Percentiles rank a stretch among this genome's conserved stretches.
phyloP scores from a whole-genome alignment of 2,888 invertebrate genomes.

The Sicus ferrugineus region DNA sequence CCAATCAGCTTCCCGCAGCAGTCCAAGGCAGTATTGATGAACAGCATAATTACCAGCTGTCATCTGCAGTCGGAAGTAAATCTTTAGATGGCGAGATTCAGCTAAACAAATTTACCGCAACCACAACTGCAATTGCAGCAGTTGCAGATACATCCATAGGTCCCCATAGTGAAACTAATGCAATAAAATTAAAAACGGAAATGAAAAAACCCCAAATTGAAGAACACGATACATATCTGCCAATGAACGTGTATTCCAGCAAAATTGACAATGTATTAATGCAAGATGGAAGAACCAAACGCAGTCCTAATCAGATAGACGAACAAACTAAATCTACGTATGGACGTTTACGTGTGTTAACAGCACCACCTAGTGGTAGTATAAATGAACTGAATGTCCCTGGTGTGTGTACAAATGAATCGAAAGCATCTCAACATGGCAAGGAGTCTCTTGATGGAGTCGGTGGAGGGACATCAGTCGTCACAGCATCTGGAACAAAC shows the following conservation, averaged over 20 bases:
- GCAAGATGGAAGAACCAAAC: constrained; percentile 28
- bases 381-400: constrained; percentile 59
- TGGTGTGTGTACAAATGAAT: constrained; percentile 9
- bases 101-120: no score
- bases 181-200: constrained; percentile 19
- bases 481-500: neutral
- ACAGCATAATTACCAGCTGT: constrained; percentile 42
- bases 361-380: constrained; percentile 69
- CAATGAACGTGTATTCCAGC: constrained; percentile 8
- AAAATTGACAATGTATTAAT: constrained; percentile 35
- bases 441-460: constrained; percentile 51
- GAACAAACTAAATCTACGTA: constrained; percentile 69
- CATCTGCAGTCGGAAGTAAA: neutral
- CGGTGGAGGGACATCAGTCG: constrained; percentile 19
- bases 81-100: constrained; percentile 20
- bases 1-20: constrained; percentile 27
- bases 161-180: constrained; percentile 21
- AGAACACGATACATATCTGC: constrained; percentile 27
- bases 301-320: constrained; percentile 20
- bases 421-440: constrained; percentile 51
- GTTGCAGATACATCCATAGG: constrained; percentile 8
- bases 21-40: constrained; percentile 38
- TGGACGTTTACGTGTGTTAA: constrained; percentile 76
- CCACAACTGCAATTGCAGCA: constrained; percentile 30
- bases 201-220: constrained; percentile 47